phyloP scores from a whole-genome alignment of 2,797 vertebrate genomes.

The Cynodonichthys magdalenae region DNA sequence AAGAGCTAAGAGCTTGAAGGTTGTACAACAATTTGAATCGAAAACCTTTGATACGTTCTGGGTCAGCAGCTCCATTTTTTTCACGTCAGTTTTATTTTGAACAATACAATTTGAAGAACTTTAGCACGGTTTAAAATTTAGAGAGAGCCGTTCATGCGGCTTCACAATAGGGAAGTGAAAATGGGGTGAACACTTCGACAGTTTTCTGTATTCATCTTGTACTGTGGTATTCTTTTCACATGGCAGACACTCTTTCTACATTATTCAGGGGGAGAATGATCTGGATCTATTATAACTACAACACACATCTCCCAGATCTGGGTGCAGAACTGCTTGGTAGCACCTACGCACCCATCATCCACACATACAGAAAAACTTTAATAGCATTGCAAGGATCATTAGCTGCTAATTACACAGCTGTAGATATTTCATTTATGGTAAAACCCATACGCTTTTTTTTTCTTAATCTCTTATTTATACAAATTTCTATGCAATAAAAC shows the following conservation, averaged over 20 bases:
- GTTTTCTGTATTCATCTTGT: slow-evolving; percentile 39
- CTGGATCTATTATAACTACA: slow-evolving; percentile 37
- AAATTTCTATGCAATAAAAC: background rate
- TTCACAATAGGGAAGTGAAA: slow-evolving; percentile 31
- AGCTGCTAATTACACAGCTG: slow-evolving; percentile 41
- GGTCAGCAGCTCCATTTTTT: slow-evolving; percentile 51
- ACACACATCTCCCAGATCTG: slow-evolving; percentile 31
- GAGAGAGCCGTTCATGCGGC: slow-evolving; percentile 36
- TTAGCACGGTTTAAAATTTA: slow-evolving; percentile 32
- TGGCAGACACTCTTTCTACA: slow-evolving; percentile 51
- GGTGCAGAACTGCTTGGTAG: slow-evolving; percentile 23
- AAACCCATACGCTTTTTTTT: slow-evolving; percentile 26
- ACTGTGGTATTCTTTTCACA: slow-evolving; percentile 55
- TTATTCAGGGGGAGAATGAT: slow-evolving; percentile 58
- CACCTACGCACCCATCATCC: slow-evolving; percentile 36
- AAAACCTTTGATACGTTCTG: slow-evolving; percentile 37
- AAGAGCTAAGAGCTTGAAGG: slow-evolving; percentile 27
- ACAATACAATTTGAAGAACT: slow-evolving; percentile 45
- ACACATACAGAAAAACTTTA: slow-evolving; percentile 27
- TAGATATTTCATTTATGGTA: slow-evolving; percentile 17
- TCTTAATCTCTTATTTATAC: slow-evolving; percentile 5
- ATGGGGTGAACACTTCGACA: slow-evolving; percentile 32
- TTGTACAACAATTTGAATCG: slow-evolving; percentile 37
- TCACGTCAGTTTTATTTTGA: slow-evolving; percentile 49
- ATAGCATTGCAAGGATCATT: slow-evolving; percentile 46